These are phyloP conservation scores for Epizoanthus scotinus DNA, from an alignment of 92 coral and sea anemone genomes.

Conservation along the genomic window DNA sequence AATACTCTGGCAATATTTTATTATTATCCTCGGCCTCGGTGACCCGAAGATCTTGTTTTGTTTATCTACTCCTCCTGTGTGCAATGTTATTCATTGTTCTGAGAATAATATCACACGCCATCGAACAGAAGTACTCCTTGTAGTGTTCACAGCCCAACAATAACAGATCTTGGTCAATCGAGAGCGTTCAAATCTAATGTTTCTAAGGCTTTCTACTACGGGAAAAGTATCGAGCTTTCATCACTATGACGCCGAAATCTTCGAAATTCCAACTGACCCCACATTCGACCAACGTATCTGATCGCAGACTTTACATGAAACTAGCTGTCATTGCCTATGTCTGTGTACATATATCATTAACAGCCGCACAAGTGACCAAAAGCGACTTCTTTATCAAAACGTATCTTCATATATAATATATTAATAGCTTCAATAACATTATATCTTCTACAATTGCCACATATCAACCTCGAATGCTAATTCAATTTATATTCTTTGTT, in stretches of 20 bases:
- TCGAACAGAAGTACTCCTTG: too few species aligned
- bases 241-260: neutral
- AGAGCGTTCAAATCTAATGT: neutral
- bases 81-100: too few species aligned
- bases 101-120: too few species aligned
- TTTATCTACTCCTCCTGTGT: neutral
- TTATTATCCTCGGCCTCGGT: too few species aligned
- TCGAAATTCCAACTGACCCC: too few species aligned
- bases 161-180: neutral
- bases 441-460: constrained; percentile 16
- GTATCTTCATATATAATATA: too few species aligned
- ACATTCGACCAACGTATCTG: too few species aligned
- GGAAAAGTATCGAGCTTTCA: neutral
- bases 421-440: constrained; percentile 1
- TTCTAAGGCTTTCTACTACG: neutral
- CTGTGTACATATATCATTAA: neutral
- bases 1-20: neutral
- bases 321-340: constrained; percentile 4
- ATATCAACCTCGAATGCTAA: constrained; percentile 2
- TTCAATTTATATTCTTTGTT: constrained; percentile 20
- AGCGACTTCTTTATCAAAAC: neutral
- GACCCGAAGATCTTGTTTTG: neutral
- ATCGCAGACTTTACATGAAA: neutral
- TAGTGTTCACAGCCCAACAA: neutral
- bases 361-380: neutral